Percentiles rank a stretch among this genome's conserved stretches.
phyloP scores from a whole-genome alignment of 2,797 vertebrate genomes.

The Vireo griseus region DNA sequence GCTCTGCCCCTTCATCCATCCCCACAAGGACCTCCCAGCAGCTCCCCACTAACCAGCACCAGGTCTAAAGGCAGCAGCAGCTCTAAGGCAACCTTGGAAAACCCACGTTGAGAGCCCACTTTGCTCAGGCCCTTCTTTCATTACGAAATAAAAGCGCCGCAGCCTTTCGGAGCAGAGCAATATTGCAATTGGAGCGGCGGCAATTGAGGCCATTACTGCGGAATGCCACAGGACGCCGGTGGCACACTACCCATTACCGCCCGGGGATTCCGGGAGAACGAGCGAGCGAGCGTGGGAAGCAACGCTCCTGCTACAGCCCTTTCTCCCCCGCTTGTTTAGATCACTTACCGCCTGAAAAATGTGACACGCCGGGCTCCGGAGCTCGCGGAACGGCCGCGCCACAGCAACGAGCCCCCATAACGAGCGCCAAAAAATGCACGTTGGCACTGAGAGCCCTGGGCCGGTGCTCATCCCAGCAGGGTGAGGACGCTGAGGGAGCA shows the following conservation, averaged over 20 bases:
- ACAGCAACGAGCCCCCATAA: fast-evolving
- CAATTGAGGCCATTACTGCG: conserved; percentile 37
- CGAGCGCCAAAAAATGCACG: fast-evolving
- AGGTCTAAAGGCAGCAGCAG: neutral
- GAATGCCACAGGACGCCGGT: neutral
- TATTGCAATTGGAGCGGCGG: conserved; percentile 2
- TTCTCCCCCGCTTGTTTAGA: conserved; percentile 12
- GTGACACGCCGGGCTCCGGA: neutral
- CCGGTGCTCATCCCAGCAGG: neutral
- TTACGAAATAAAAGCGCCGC: neutral
- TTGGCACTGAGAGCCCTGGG: neutral
- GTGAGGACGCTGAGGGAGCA: neutral
- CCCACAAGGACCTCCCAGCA: fast-evolving
- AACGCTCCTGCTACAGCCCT: neutral
- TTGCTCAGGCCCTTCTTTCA: neutral
- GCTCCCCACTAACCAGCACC: neutral
- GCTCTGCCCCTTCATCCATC: neutral
- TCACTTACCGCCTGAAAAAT: neutral
- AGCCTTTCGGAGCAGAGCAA: neutral
- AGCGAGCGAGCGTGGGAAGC: conserved; percentile 42
- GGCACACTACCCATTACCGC: conserved; percentile 45
- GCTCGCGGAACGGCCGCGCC: neutral
- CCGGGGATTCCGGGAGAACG: conserved; percentile 2
- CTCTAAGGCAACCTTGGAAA: neutral
- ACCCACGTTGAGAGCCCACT: neutral